A percentile compares a stretch with the other conserved stretches of the same genome.
These are phyloP conservation scores for Monarcha castaneiventris DNA, from an alignment of 2,113 vertebrate species.

Conservation along the genomic window DNA sequence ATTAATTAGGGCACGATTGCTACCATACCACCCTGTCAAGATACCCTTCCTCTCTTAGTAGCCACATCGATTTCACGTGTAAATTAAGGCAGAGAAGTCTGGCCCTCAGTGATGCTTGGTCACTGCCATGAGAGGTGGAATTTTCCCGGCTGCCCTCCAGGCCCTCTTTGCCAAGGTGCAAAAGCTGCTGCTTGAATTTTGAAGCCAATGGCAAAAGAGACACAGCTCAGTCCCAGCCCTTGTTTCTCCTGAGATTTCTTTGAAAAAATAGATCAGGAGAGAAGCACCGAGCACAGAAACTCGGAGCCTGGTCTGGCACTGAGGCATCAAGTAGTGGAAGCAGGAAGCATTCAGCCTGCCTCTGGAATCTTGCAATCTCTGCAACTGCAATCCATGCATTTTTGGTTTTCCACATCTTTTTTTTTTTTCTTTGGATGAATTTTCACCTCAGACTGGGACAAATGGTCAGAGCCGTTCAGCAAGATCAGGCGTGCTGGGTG, in stretches of 20 bases:
- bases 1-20: neutral
- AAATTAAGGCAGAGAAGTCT: neutral
- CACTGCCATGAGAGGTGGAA: neutral
- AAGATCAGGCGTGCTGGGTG: rapidly evolving
- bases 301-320: rapidly evolving
- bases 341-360: neutral
- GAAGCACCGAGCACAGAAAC: neutral
- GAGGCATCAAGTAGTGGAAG: neutral
- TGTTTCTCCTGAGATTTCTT: neutral
- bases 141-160: neutral
- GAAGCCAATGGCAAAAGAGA: neutral
- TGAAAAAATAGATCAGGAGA: neutral
- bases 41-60: neutral
- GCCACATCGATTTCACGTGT: neutral
- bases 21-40: neutral
- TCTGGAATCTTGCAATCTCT: neutral
- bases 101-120: neutral
- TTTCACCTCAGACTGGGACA: neutral
- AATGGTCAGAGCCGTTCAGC: neutral
- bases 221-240: neutral
- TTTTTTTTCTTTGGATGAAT: neutral
- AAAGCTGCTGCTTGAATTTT: neutral
- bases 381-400: neutral
- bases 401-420: rapidly evolving
- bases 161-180: neutral